Base-by-base conservation (phyloP, 2,888 invertebrate genomes). In the Brachynemurus nebulosus region DNA sequence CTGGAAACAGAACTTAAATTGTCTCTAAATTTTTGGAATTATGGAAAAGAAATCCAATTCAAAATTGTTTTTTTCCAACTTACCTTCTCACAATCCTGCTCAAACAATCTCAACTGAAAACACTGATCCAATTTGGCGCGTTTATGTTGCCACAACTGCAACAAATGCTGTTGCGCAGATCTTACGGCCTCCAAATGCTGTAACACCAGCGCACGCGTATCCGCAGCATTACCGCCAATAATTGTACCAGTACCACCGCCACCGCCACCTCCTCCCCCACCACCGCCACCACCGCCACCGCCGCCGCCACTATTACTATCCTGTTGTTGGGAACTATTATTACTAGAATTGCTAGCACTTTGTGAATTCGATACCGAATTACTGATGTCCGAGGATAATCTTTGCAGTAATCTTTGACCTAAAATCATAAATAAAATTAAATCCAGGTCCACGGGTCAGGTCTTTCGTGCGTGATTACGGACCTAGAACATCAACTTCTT, bases 81-180 rank as follows among this genome's bases (percentile, higher is more conserved):
- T 57, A 85, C 86, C 78, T 91, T 95, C 63, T 95, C 92, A 54
- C 95, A 96, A 63, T 97, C 97, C 62, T 92, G 90, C 65, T 97
- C 96, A 61, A 96, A 95, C 38, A 96, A 76, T 40, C 95, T 73
- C 55, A 96, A 73, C 63, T 97, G 95, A 61, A 95, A 90, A 62
- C 95, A 93, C 65, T 96, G 95, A 60, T 96, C 95, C 50, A 97
- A 72, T 64, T 93, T 89, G 57, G 85, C 76, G 60, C 93, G 89
- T 62, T 95, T 92, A 57, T 86, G 86, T 59, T 92, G 90, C 96
- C 96, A 97, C 45, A 91, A 69, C 57, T 91, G 90, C 50, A 90
- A 76, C 39, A 96, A 77, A 59, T 93, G 89, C 59, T 91, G 86
- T 58, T 93, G 89, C 0, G 88, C 86, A 4, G 86, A 80, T 53